Base-by-base conservation (phyloP, 2,113 vertebrate species). In the Mugil cephalus region DNA sequence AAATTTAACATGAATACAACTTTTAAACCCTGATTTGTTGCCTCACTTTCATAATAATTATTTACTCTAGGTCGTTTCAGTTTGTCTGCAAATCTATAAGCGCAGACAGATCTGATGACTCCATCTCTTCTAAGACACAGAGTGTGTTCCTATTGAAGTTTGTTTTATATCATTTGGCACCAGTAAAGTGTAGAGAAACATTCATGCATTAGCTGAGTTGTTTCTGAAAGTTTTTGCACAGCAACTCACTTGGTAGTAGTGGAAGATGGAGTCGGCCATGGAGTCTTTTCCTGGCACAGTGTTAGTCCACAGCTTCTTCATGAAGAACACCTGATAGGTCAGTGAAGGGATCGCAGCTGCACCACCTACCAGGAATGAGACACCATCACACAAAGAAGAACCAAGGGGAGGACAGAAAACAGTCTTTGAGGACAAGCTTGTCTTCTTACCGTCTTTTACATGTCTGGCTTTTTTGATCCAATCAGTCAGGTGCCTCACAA, bases 321-420 rank as follows among this genome's bases (percentile, higher is more conserved):
- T 99, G 91, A 99, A 99, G 94, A 99, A 99, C 84, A 99, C 97
- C 94, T 99, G 98, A 77, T 99, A 99, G 40, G 97, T 99, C 69
- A 99, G 94, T 11, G 96, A 95, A 93, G 98, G 97, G 92, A 96
- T 91, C 24, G 95, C 94, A 55, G 96, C 97, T 97, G 80, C 14
- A 62, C n/a, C n/a, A 17, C 43, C 1, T 24, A 21, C 24, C 51
- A 68, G 17, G 72, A 2, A 36, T 19, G 0, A 14, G 19, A 10
- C 18, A 40, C 4, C 7, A 1, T 34, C n/a, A 62, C 3, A 67
- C 2, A 10, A 42, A 4, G 46, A n/a, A 15, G 21, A 56, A 55
- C 14, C 18, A 60, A 1, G 8, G 1, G 64, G 11, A 36, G 13
- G 1, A 73, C 1, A 11, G 34, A 21, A 38, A 40, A 36, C 4